These are phyloP conservation scores for Aphelenchoides avenae DNA, from an alignment of 1,140 invertebrate genomes.

Conservation along the genomic window DNA sequence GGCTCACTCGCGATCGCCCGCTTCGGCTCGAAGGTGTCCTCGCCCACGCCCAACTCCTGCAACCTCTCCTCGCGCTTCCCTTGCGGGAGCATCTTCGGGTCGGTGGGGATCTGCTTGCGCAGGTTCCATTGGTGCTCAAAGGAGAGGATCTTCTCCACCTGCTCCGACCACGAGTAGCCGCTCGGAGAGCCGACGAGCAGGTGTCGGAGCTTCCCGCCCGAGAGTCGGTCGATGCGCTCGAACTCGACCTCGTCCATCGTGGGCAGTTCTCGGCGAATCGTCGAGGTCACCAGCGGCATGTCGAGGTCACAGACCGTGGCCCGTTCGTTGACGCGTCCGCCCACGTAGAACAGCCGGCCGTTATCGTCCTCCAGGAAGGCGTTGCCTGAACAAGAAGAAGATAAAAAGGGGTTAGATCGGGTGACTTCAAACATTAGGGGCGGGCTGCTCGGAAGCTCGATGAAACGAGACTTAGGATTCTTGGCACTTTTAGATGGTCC, in stretches of 20 bases:
- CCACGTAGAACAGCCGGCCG: slow-evolving; percentile 51
- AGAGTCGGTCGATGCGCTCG: slow-evolving; percentile 46
- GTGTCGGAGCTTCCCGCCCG: slow-evolving; percentile 52
- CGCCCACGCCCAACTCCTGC: too few relatives aligned
- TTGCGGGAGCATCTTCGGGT: slow-evolving; percentile 53
- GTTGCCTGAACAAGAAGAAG: slow-evolving; percentile 46
- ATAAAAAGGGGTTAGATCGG: too few relatives aligned
- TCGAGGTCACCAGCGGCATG: slow-evolving; percentile 48
- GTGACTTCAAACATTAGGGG: too few relatives aligned
- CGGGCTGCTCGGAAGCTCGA: too few relatives aligned
- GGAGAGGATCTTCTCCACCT: slow-evolving; percentile 53
- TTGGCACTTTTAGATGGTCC: not conserved
- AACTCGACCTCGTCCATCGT: slow-evolving; percentile 54
- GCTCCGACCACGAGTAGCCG: slow-evolving; percentile 55
- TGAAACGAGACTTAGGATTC: not conserved
- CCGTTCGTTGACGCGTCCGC: slow-evolving; percentile 46
- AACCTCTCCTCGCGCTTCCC: slow-evolving; percentile 34
- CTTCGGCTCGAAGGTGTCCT: too few relatives aligned
- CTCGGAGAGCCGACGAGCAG: slow-evolving; percentile 57
- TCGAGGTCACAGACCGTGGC: slow-evolving; percentile 50
- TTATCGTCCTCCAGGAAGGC: slow-evolving; percentile 56
- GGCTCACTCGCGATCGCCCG: too few relatives aligned
- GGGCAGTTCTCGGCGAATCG: slow-evolving; percentile 53
- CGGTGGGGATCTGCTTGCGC: slow-evolving; percentile 34
- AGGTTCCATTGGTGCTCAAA: slow-evolving; percentile 40